These are phyloP conservation scores for Rhadina sibilatrix DNA, from an alignment of 2,113 vertebrate species.

Conservation along the genomic window DNA sequence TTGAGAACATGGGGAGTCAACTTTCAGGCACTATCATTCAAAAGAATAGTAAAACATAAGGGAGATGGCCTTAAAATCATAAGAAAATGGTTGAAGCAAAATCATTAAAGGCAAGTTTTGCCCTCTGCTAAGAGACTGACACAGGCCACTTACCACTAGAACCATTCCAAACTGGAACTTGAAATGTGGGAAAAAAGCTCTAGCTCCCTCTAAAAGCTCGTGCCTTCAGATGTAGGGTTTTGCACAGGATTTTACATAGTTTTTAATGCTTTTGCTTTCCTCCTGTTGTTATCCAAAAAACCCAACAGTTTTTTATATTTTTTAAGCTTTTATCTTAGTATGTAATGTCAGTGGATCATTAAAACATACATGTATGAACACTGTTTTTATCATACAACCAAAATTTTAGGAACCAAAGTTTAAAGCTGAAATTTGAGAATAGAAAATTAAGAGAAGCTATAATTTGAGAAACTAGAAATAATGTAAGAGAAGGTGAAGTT, in stretches of 20 bases:
- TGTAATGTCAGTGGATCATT: not conserved
- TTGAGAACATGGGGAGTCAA: not conserved
- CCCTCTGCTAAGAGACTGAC: not conserved
- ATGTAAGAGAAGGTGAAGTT: not conserved
- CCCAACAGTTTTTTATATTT: not conserved
- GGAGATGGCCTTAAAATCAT: not conserved
- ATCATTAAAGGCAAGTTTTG: not conserved
- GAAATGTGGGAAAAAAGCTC: not conserved
- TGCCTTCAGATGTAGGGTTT: not conserved
- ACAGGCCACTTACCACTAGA: not conserved
- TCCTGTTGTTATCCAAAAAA: not conserved
- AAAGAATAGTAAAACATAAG: not conserved
- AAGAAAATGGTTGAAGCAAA: not conserved
- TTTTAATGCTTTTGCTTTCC: not conserved
- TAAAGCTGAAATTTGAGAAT: not conserved
- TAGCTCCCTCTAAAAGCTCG: not conserved
- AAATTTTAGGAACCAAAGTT: not conserved
- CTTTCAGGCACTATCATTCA: not conserved
- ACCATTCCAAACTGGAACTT: not conserved
- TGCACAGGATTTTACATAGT: not conserved
- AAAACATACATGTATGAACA: not conserved
- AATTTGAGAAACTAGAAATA: not conserved
- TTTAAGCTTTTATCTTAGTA: not conserved
- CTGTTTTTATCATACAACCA: not conserved
- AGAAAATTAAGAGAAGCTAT: not conserved